Evolutionary conservation across 2,797 vertebrate genomes (phyloP), one percentile per base, ranked within the genome.

Genomic region (Trachops cirrhosus): DNA sequence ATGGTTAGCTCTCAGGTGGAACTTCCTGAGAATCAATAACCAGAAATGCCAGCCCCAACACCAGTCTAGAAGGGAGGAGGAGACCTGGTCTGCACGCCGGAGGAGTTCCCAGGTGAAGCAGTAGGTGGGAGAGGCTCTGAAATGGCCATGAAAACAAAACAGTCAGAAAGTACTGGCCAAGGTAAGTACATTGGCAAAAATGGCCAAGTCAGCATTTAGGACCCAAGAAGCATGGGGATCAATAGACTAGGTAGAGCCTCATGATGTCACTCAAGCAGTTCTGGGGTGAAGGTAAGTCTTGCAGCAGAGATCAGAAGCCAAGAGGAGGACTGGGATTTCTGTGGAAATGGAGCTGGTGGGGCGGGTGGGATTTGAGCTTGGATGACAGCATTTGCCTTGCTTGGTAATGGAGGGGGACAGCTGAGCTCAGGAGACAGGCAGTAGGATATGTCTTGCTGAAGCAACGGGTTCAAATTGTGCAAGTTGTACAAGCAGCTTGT

Each of bases 1-100:
- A 89, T 80, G 32, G 84, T 59, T 78, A 82, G 67, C 82, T 89
- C 89, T 83, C 73, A 97, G 93, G 77, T 95, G 57, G 85, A 57
- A 96, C 89, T 96, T 96, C n/a, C 9, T 54, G 62, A 78, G 21
- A 73, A 54, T n/a, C 64, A 39, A 52, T 48, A 54, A 75, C 67
- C 91, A 94, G 71, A 93, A 84, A 79, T 18, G 34, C 22, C 26
- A 54, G 26, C 18, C 39, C 46, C 22, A 39, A 22, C 10, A 18
- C 10, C 9, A 59, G 54, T 79, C 90, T 39, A 71, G 70, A 74
- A 52, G 54, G 26, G 73, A 44, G 71, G 7, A 48, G 29, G 37
- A 79, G n/a, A 83, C 41, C 32, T 24, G 12, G 3, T 10, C 26
- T 68, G 9, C 32, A 54, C 0, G 4, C 11, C 21, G 14, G n/a